Evolutionary conservation across 2,113 vertebrate genomes (phyloP), one percentile per base, ranked within the genome.

Genomic region (Numenius arquata): DNA sequence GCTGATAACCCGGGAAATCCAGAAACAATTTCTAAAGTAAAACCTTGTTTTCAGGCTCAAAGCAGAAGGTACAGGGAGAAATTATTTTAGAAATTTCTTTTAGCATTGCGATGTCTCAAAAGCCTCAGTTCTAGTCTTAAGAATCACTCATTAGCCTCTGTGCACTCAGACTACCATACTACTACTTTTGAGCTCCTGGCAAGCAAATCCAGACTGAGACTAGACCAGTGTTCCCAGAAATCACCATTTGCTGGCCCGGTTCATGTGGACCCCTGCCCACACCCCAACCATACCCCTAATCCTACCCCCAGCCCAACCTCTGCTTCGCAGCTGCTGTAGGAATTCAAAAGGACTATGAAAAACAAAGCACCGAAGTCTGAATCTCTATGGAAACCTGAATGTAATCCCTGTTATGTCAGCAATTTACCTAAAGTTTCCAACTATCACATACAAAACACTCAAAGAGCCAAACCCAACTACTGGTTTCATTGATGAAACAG

Each of bases 341-440:
- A 87, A 75, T 75, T 91, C 55, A 85, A 89, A 96, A 87, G 65
- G 62, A 26, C 61, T 47, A 79, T 32, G 61, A 27, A 59, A 91
- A 96, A 92, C 93, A 96, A 93, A 93, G 92, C 76, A 45, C 70
- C 1, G 1, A 84, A 45, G 56, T 53, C 92, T 89, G 65, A 81
- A 68, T 90, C 90, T 90, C 80, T 91, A 63, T 84, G 77, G 93
- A 94, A 96, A 93, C 89, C 36, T 34, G 34, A 87, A 75, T 53
- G 71, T 29, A 85, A 96, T 73, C 74, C 83, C 90, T 75, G 48
- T 82, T 82, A 61, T 21, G 8, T 59, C 83, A 73, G 83, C 74
- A 90, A 4, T 4, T 86, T 72, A 92, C 85, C 85, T 90, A 20
- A 83, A 75, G 65, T 84, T 48, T 75, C 61, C 91, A 90, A 6